Base-by-base conservation (phyloP, 2,797 vertebrate species). In the Gymnocypris eckloni region DNA sequence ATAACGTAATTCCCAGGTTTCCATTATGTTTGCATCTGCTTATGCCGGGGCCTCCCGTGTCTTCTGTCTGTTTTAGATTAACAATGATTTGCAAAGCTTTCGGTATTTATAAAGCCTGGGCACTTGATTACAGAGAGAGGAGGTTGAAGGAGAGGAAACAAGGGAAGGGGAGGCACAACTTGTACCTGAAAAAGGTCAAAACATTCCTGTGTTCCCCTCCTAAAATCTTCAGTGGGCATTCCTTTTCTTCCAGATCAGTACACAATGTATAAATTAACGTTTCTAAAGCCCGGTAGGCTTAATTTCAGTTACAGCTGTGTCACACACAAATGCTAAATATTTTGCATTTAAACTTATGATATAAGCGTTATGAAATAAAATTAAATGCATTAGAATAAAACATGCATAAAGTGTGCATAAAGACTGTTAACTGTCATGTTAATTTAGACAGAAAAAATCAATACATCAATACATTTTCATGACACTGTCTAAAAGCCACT, bases 161-260 rank as follows among this genome's bases (percentile, higher is more conserved):
- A 77, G 22, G n/a, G 41, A 52, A 67, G n/a, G 54, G 69, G 41
- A 73, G 79, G 71, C 69, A 69, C 78, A 59, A 9, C 10, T 43
- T 59, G 48, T 87, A 84, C 81, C 81, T 87, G 81, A 56, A 66
- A 84, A 87, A 73, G 56, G 70, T 87, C 76, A 87, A 73, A n/a
- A n/a, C n/a, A n/a, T n/a, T n/a, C n/a, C n/a, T n/a, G 66, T 50
- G 45, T 70, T 81, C 48, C 45, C 66, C 52, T 79, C 25, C 86
- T 71, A 20, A 75, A 75, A 76, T 64, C 67, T 70, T 61, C 45
- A 48, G 0, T 73, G 86, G 81, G 22, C 67, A 54, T 70, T 83
- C 16, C 37, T 61, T 72, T 79, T 83, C 48, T 79, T 79, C 33
- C 22, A 52, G 54, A 87, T 87, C 75, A 87, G 79, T 79, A 50